Evolutionary conservation across 1,140 invertebrate species (phyloP).

Genomic region (Ganaspis sp.): DNA sequence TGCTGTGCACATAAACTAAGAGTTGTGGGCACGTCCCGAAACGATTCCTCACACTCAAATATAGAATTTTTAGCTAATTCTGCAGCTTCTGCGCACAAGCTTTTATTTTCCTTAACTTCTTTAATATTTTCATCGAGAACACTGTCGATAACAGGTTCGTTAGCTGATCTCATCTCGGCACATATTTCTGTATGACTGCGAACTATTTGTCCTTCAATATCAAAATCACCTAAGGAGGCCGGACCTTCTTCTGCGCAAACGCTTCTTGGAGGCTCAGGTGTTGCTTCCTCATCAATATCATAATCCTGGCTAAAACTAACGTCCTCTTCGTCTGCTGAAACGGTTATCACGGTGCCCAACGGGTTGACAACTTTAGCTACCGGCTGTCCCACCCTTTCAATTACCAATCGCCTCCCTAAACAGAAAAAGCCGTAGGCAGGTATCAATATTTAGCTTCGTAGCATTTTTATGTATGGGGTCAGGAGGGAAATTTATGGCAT

Average conservation of each 20-base stretch:
- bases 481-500: background rate
- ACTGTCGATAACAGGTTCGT: constrained; percentile 70
- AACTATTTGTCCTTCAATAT: constrained; percentile 63
- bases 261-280: constrained; percentile 68
- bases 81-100: constrained; percentile 65
- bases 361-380: constrained; percentile 84
- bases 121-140: constrained; percentile 69
- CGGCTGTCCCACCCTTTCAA: constrained; percentile 78
- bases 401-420: constrained; percentile 81
- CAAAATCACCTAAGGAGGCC: constrained; percentile 69
- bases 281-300: constrained; percentile 70
- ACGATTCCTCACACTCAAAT: constrained; percentile 66
- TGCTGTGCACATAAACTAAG: constrained; percentile 69
- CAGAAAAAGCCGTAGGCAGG: constrained; percentile 87
- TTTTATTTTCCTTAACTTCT: constrained; percentile 66
- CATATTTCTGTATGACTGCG: constrained; percentile 72
- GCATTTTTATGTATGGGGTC: constrained; percentile 31
- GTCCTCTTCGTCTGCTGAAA: constrained; percentile 74
- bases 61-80: constrained; percentile 52
- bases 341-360: constrained; percentile 82
- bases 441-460: constrained; percentile 69
- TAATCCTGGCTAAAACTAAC: constrained; percentile 70
- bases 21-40: constrained; percentile 68
- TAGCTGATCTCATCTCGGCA: constrained; percentile 71
- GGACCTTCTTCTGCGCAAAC: constrained; percentile 77